Evolutionary conservation across 2,113 vertebrate species (phyloP).

Genomic region (Salvelinus sp.): DNA sequence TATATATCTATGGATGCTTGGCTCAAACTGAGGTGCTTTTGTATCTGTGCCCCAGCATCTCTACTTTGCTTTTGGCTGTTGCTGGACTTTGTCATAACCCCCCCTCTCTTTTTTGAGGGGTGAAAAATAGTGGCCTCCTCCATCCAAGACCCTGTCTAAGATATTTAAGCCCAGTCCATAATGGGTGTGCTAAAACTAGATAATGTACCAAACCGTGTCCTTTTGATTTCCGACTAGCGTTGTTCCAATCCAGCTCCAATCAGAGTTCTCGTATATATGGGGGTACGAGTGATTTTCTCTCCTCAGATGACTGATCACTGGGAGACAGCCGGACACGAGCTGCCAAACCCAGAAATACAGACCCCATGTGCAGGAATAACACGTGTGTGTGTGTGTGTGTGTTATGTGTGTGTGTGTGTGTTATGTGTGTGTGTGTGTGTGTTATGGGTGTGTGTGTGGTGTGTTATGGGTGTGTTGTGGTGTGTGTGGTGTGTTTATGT

Average conservation of each 20-base stretch:
- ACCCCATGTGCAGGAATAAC: constrained; percentile 58
- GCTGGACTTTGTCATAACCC: constrained; percentile 34
- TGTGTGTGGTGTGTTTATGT: not conserved
- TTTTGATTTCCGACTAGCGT: constrained; percentile 57
- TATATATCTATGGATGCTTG: constrained; percentile 50
- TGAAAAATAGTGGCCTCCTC: constrained; percentile 47
- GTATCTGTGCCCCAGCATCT: constrained; percentile 10
- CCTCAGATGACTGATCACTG: constrained; percentile 64
- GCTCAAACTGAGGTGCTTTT: constrained; percentile 43
- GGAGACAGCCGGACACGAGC: constrained; percentile 54
- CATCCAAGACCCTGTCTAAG: constrained; percentile 30
- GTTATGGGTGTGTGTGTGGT: constrained; percentile 11
- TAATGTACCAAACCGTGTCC: constrained; percentile 45
- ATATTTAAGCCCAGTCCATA: constrained; percentile 56
- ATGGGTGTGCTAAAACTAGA: constrained; percentile 37
- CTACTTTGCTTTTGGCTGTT: not conserved
- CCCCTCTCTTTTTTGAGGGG: not conserved
- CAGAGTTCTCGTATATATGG: constrained; percentile 50
- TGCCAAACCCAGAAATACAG: constrained; percentile 39
- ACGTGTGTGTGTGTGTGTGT: not conserved
- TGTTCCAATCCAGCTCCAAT: constrained; percentile 73
- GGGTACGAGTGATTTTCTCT: constrained; percentile 59
- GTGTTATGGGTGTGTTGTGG: constrained; percentile 10
- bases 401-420: constrained; percentile 12
- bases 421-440: constrained; percentile 1